Conservation (phyloP, 2,797 vertebrate genomes). For the Enteromius thamalakanensis region DNA sequence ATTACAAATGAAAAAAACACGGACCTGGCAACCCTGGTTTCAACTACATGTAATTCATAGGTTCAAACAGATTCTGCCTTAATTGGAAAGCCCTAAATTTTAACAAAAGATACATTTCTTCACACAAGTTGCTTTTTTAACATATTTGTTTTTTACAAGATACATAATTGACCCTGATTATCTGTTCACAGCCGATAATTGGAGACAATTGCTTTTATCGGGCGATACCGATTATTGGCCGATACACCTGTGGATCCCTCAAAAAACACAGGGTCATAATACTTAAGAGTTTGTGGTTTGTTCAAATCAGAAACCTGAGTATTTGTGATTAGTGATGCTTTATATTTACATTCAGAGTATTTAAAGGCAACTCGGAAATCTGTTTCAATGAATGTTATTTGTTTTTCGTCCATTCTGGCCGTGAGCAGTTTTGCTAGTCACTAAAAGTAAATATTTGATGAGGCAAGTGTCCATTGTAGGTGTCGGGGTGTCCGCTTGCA, state of each 20-base stretch:
- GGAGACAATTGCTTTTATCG: neutral
- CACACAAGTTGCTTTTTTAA: no score
- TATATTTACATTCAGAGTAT: neutral
- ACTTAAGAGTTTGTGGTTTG: neutral
- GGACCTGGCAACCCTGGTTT: neutral
- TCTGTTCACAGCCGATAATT: neutral
- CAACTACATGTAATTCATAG: neutral
- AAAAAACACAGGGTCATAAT: neutral
- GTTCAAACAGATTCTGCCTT: neutral
- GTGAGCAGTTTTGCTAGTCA: conserved; percentile 65
- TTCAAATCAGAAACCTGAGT: neutral
- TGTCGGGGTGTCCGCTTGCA: conserved; percentile 72
- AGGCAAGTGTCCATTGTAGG: conserved; percentile 63
- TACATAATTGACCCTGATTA: neutral
- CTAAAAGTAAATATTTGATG: conserved; percentile 78
- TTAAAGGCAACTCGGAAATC: neutral
- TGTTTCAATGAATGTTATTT: neutral
- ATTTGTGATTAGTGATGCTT: neutral
- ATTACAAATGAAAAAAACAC: neutral
- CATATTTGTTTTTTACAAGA: neutral
- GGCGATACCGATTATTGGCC: neutral
- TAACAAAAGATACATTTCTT: no score
- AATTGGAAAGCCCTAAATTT: no score
- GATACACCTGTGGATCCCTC: neutral
- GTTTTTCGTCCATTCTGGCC: neutral